These are phyloP conservation scores for Clamator glandarius DNA, from an alignment of 2,797 vertebrate genomes.

Conservation along the genomic window DNA sequence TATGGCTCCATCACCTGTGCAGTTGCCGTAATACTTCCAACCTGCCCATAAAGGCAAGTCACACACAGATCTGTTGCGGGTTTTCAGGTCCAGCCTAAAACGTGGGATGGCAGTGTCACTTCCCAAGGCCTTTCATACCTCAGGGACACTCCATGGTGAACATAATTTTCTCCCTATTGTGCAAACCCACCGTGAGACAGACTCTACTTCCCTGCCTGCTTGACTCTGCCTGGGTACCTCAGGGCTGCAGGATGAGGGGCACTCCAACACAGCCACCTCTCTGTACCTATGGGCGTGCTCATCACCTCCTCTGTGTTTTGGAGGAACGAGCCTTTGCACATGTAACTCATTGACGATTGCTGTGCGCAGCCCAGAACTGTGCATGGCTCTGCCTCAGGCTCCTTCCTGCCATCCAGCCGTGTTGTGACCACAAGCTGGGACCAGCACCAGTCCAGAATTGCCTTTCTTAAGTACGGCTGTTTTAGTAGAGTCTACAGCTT, in stretches of 20 bases:
- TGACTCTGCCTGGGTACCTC: background rate
- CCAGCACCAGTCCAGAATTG: background rate
- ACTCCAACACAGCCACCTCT: background rate
- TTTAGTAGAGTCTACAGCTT: background rate
- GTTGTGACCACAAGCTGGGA: background rate
- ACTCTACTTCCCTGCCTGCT: background rate
- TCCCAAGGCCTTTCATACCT: accelerated
- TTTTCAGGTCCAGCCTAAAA: background rate
- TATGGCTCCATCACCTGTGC: accelerated
- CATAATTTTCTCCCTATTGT: accelerated
- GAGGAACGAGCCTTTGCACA: accelerated
- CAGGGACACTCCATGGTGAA: background rate
- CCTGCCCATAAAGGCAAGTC: background rate
- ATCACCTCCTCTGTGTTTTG: background rate
- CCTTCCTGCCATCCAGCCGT: background rate
- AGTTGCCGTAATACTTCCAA: background rate
- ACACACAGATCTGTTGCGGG: background rate
- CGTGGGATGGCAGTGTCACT: background rate
- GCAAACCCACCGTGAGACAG: accelerated
- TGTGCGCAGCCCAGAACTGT: accelerated
- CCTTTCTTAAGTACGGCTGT: background rate
- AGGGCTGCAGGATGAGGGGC: too few species aligned
- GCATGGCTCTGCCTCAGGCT: accelerated
- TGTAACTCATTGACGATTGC: accelerated
- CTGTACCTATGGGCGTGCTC: background rate